These are phyloP conservation scores for Seira sanloemensis DNA, from an alignment of 2,888 invertebrate species.

Conservation along the genomic window DNA sequence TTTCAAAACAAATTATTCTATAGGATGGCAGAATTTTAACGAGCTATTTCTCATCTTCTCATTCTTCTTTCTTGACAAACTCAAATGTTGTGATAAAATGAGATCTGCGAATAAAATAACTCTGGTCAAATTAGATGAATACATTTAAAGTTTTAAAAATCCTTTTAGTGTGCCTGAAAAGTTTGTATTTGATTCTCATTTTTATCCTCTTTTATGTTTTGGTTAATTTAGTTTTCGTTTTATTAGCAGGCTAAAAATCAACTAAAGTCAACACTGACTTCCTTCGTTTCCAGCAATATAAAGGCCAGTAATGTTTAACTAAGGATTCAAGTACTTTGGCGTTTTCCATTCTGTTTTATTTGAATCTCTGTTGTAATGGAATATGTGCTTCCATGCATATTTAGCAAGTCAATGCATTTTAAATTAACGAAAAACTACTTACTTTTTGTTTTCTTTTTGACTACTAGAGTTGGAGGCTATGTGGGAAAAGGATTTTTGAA, in stretches of 20 bases:
- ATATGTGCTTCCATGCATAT: slow-evolving; percentile 3
- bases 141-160: neutral
- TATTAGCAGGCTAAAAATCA: neutral
- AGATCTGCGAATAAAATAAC: too few relatives aligned
- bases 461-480: neutral
- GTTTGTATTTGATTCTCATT: neutral
- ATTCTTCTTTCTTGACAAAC: too few relatives aligned
- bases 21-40: neutral
- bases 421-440: neutral
- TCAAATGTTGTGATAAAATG: too few relatives aligned
- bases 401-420: slow-evolving; percentile 10
- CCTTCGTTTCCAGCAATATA: neutral
- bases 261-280: neutral
- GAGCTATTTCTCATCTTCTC: neutral
- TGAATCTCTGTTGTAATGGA: too few relatives aligned
- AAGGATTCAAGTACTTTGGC: too few relatives aligned
- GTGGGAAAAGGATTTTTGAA: neutral
- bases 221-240: too few relatives aligned
- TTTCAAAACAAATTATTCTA: neutral
- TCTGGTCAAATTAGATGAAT: too few relatives aligned
- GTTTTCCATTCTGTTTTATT: too few relatives aligned
- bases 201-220: too few relatives aligned
- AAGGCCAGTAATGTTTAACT: too few relatives aligned
- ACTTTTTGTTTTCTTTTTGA: neutral
- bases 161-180: neutral